phyloP scores from a whole-genome alignment of 2,797 vertebrate genomes.

The Argya squamiceps region DNA sequence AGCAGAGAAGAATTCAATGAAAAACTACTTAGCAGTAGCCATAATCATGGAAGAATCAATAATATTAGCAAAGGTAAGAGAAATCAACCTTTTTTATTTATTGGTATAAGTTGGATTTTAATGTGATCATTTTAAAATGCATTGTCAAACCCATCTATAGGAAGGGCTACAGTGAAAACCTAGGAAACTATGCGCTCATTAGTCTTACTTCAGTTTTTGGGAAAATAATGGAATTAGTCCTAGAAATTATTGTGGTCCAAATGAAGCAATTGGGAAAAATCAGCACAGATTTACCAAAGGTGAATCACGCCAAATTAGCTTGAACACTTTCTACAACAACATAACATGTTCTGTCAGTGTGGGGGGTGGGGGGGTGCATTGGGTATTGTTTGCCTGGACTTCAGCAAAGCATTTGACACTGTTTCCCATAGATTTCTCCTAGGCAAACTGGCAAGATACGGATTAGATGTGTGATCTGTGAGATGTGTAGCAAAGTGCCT shows the following conservation, averaged over 20 bases:
- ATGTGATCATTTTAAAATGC: background rate
- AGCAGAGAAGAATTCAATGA: background rate
- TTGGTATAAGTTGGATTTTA: background rate
- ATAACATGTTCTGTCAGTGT: accelerated
- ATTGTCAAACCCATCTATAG: background rate
- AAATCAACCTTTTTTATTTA: background rate
- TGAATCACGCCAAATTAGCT: background rate
- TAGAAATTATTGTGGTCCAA: background rate
- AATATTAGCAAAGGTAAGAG: background rate
- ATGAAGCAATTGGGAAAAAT: background rate
- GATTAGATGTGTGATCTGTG: background rate
- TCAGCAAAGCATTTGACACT: background rate
- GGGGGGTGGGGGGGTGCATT: background rate
- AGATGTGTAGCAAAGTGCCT: background rate
- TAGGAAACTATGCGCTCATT: background rate
- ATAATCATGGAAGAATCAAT: background rate
- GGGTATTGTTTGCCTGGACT: background rate
- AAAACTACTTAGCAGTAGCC: background rate
- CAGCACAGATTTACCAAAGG: background rate
- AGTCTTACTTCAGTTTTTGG: background rate
- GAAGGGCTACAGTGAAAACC: background rate
- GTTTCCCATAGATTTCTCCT: background rate
- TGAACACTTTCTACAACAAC: background rate
- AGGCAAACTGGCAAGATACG: background rate
- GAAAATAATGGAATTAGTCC: background rate